Conservation (phyloP, 2,797 vertebrate genomes). For the Acipenser transmontanus region DNA sequence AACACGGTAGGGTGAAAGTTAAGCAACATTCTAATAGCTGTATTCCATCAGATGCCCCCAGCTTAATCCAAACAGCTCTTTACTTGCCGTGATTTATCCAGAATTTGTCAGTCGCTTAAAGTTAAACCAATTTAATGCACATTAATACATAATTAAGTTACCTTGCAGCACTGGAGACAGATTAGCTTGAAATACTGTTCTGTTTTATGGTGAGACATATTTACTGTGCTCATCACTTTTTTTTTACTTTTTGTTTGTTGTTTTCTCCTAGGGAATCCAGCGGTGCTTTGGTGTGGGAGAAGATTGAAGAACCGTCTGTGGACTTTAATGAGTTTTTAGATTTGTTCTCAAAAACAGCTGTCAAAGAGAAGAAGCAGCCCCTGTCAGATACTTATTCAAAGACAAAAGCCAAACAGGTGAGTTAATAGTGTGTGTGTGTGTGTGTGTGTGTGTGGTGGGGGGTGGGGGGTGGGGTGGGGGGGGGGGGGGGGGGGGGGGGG, state of each 20-base stretch:
- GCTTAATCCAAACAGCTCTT: too few relatives aligned
- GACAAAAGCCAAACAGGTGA: conserved; percentile 91
- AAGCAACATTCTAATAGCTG: too few relatives aligned
- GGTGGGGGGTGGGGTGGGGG: too few relatives aligned
- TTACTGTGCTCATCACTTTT: too few relatives aligned
- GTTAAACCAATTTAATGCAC: neutral
- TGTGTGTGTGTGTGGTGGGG: too few relatives aligned
- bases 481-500: too few relatives aligned
- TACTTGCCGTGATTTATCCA: too few relatives aligned
- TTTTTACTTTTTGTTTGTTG: too few relatives aligned
- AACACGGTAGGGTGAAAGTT: conserved; percentile 3
- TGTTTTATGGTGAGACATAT: neutral
- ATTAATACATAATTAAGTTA: too few relatives aligned
- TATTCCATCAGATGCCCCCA: too few relatives aligned
- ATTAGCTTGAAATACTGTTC: neutral
- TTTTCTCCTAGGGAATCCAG: conserved; percentile 59
- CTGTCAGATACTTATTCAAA: conserved; percentile 94
- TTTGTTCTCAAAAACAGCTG: conserved; percentile 89
- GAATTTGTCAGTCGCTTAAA: neutral
- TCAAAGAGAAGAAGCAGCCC: conserved; percentile 94
- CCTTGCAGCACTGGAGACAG: neutral
- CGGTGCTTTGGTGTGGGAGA: conserved; percentile 81
- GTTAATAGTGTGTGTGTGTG: conserved; percentile 20
- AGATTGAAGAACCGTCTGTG: conserved; percentile 85
- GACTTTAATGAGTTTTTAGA: conserved; percentile 91